phyloP scores from a whole-genome alignment of 2,113 vertebrate species.

The Neolamprologus kungweensis region DNA sequence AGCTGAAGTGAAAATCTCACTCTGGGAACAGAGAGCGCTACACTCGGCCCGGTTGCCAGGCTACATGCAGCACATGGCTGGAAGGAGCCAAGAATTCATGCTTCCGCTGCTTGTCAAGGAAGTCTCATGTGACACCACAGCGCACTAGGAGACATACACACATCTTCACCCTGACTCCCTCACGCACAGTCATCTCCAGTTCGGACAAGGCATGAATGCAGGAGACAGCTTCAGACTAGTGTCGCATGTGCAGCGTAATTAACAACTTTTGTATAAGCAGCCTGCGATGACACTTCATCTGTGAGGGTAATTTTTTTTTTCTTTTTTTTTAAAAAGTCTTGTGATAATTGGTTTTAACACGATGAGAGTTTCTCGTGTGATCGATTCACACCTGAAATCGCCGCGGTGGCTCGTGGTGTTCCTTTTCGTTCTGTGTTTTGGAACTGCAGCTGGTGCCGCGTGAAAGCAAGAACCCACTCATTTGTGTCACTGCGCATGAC shows the following conservation, averaged over 20 bases:
- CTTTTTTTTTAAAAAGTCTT: fast-evolving
- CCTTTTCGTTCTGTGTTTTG: not conserved
- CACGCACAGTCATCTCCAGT: not conserved
- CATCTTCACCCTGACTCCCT: not conserved
- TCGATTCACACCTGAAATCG: slow-evolving; percentile 2
- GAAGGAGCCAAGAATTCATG: not conserved
- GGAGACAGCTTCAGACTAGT: not conserved
- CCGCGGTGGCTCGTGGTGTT: not conserved
- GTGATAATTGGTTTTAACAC: slow-evolving; percentile 35
- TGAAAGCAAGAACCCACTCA: not conserved
- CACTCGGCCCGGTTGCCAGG: not conserved
- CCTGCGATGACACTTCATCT: not conserved
- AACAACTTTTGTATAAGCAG: slow-evolving; percentile 20
- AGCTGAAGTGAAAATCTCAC: not conserved
- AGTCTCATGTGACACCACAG: not conserved
- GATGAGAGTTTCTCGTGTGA: slow-evolving; percentile 3
- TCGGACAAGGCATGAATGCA: not conserved
- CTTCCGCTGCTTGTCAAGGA: not conserved
- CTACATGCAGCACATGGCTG: not conserved
- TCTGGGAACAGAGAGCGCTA: not conserved
- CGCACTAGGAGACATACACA: not conserved
- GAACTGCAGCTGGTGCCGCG: not conserved
- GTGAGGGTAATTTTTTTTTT: not conserved
- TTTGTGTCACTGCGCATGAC: not conserved
- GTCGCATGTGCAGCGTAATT: not conserved